phyloP scores from a whole-genome alignment of 2,113 vertebrate genomes.

The Haemorhous mexicanus region DNA sequence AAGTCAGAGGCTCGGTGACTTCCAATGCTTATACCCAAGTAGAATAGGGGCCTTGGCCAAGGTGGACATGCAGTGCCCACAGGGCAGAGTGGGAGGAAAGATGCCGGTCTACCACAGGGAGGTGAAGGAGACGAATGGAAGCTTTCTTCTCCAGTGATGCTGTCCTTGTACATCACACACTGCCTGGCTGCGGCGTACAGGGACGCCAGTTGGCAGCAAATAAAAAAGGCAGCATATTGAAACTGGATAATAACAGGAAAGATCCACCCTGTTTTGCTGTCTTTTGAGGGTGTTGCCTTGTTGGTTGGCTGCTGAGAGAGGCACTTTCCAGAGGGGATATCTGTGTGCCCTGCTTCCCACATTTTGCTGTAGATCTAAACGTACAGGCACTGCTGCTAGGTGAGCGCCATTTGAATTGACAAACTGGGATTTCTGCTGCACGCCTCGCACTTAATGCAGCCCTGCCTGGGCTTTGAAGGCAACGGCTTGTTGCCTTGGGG shows the following conservation, averaged over 20 bases:
- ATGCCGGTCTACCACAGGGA: rapidly evolving
- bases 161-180: neutral
- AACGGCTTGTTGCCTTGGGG: constrained; percentile 71
- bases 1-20: neutral
- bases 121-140: rapidly evolving
- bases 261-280: neutral
- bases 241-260: neutral
- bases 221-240: neutral
- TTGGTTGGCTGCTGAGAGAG: neutral
- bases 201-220: neutral
- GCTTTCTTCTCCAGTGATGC: neutral
- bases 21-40: rapidly evolving
- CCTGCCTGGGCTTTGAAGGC: constrained; percentile 66
- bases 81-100: neutral
- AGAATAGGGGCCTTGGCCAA: neutral
- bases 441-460: constrained; percentile 3
- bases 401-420: constrained; percentile 68
- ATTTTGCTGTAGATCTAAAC: constrained; percentile 22
- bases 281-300: neutral
- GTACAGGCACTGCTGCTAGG: constrained; percentile 37
- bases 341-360: neutral
- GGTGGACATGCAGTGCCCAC: neutral
- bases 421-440: constrained; percentile 61
- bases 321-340: neutral
- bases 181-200: neutral